These are phyloP conservation scores for Xylophagus ater DNA, from an alignment of 2,888 invertebrate species.

Conservation along the genomic window DNA sequence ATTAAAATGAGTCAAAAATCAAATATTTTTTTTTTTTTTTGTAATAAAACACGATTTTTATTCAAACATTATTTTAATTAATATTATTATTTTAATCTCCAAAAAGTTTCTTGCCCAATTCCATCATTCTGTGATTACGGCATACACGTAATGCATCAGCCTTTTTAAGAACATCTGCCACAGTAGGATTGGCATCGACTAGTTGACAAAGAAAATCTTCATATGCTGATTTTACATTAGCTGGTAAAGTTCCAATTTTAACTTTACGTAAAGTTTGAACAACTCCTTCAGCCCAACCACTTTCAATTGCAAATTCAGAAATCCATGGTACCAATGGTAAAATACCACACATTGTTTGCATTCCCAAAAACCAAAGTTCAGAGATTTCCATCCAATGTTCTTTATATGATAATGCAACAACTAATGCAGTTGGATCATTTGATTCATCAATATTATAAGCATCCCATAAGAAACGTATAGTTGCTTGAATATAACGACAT, in stretches of 20 bases:
- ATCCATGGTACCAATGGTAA: constrained; percentile 77
- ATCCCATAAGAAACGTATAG: constrained; percentile 86
- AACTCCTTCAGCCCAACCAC: constrained; percentile 89
- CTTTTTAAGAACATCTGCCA: constrained; percentile 65
- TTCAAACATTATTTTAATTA: no score
- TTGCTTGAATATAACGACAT: constrained; percentile 78
- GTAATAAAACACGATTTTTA: no score
- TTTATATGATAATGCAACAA: constrained; percentile 76
- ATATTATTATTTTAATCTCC: constrained; percentile 51
- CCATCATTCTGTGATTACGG: constrained; percentile 79
- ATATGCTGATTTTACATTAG: constrained; percentile 79
- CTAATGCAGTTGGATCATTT: constrained; percentile 68
- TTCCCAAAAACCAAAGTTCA: constrained; percentile 87
- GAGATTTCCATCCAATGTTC: constrained; percentile 81
- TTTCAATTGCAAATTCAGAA: constrained; percentile 81
- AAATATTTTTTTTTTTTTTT: no score
- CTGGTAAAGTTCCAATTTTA: constrained; percentile 66
- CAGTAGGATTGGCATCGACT: constrained; percentile 67
- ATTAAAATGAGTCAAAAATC: no score
- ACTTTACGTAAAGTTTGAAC: constrained; percentile 71
- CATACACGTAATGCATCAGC: constrained; percentile 73
- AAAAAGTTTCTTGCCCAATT: constrained; percentile 75
- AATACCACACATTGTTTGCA: constrained; percentile 82
- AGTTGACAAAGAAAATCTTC: constrained; percentile 80
- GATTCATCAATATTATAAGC: constrained; percentile 84